Evolutionary conservation across 1,140 invertebrate genomes (phyloP).

Genomic region (Panagrolaimus sp.): DNA sequence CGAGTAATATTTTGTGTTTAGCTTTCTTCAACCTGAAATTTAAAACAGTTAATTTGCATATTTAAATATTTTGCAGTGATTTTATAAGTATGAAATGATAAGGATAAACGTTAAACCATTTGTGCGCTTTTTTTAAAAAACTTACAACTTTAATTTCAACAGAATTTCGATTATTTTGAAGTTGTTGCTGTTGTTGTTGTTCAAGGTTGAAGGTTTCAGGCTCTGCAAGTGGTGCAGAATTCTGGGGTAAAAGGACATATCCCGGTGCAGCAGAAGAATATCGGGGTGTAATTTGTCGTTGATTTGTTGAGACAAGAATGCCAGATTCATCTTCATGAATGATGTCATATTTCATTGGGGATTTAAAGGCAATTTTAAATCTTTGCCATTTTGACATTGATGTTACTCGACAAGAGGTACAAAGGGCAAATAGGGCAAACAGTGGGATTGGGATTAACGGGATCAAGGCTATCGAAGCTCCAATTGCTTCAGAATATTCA

Average conservation of each 20-base stretch:
- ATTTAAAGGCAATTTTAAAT: conserved; percentile 39
- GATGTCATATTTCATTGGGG: conserved; percentile 47
- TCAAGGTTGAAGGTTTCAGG: conserved; percentile 21
- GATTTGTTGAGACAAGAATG: too few species aligned
- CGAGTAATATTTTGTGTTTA: too few species aligned
- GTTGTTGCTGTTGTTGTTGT: neutral
- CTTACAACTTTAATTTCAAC: conserved; percentile 12
- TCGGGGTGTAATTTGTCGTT: conserved; percentile 8
- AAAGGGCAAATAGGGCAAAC: conserved; percentile 43
- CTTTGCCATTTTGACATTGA: conserved; percentile 13
- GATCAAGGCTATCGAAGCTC: conserved; percentile 47
- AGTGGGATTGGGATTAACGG: conserved; percentile 55
- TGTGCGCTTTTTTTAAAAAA: too few species aligned
- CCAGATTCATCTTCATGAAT: conserved; percentile 29
- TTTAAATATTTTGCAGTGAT: too few species aligned
- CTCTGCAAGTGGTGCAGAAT: conserved; percentile 33
- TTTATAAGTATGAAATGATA: too few species aligned
- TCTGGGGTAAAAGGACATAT: conserved; percentile 38
- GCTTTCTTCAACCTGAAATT: too few species aligned
- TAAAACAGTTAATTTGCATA: too few species aligned
- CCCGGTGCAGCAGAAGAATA: conserved; percentile 33
- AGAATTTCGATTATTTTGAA: neutral
- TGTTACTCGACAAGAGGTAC: conserved; percentile 37
- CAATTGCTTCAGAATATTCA: conserved; percentile 51
- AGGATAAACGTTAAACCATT: too few species aligned